Evolutionary conservation across 2,888 invertebrate species (phyloP).

Genomic region (Scaptodrosophila latifasciaeformis): DNA sequence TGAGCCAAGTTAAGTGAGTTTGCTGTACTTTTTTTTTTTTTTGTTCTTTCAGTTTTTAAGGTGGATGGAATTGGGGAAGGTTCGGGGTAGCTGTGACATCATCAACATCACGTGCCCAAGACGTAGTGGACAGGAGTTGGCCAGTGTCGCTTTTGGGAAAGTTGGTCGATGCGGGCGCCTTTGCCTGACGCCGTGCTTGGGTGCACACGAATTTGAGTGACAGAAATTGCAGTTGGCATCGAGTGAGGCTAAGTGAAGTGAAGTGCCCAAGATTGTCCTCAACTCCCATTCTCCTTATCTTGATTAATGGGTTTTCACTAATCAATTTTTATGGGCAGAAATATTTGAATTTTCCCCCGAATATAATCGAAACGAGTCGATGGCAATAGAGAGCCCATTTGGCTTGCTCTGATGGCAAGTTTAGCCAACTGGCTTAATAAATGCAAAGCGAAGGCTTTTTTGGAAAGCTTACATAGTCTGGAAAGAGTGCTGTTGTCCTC

Average conservation of each 20-base stretch:
- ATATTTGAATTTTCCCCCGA: no score
- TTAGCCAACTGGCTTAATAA: slow-evolving; percentile 45
- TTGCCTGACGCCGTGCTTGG: slow-evolving; percentile 16
- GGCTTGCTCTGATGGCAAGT: no score
- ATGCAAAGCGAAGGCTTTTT: slow-evolving; percentile 57
- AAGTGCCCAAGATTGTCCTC: no score
- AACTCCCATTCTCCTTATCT: no score
- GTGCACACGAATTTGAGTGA: slow-evolving; percentile 29
- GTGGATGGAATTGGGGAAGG: no score
- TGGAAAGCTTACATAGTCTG: slow-evolving; percentile 30
- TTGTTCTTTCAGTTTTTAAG: slow-evolving; percentile 25
- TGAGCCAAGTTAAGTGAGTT: no score
- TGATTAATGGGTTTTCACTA: no score
- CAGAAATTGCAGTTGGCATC: slow-evolving; percentile 53
- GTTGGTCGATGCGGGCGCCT: slow-evolving; percentile 24
- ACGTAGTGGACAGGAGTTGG: no score
- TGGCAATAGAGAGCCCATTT: no score
- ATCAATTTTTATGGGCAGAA: slow-evolving; percentile 33
- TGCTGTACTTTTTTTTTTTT: no score
- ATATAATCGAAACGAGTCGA: no score
- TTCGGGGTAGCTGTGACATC: slow-evolving; percentile 35
- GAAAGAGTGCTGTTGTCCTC: neutral
- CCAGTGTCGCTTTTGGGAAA: slow-evolving; percentile 25
- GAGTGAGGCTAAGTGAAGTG: neutral
- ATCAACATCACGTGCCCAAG: slow-evolving; percentile 40